Base-by-base conservation (phyloP, 2,888 invertebrate species). In the Eucera pruinosa region DNA sequence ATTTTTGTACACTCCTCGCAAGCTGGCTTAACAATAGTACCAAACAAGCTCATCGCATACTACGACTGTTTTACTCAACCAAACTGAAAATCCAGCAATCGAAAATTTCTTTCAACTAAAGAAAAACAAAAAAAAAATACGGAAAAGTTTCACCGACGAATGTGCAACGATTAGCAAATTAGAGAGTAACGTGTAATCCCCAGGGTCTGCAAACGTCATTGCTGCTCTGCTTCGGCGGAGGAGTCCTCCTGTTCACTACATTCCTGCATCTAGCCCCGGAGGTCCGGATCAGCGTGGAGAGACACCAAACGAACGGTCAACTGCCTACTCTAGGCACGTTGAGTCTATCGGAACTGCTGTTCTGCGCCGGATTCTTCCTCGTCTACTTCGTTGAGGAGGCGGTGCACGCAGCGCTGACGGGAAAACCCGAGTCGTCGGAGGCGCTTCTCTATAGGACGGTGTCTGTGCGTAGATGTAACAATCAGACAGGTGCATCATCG, bases 261-360 rank as follows among this genome's bases (percentile, higher is more conserved):
- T 95, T 95, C 87, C 90, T 95, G 4, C 95, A 95, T 85, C 91
- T 95, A 43, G 94, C 95, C 57, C 95, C 95, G 20, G 95, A 95
- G 91, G 95, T 95, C 18, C 92, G 95, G n/a, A 93, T 94, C 79
- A 93, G 93, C 77, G 94, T 95, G 78, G 93, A 93, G 39, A 84
- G 87, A 7, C 92, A 94, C 52, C 93, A 94, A 75, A 83, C 89
- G 1, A 89, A 92, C 27, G 92, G 93, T 0, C 91, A 92, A 48
- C 89, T 94, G 15, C 93, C 93, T 1, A 88, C 89, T 4, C 83
- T 93, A 2, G 93, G 93, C 1, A 90, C 93, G 23, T 91, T 93
- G 20, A 92, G 95, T 13, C 93, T 94, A 7, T 89, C 94, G 4
- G 94, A 95, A 82, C 88, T 95, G 20, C 93, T 95, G 18, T 94